Percentiles rank a stretch among this genome's conserved stretches.
Conservation (phyloP, 2,113 vertebrate species). For the Perca flavescens region DNA sequence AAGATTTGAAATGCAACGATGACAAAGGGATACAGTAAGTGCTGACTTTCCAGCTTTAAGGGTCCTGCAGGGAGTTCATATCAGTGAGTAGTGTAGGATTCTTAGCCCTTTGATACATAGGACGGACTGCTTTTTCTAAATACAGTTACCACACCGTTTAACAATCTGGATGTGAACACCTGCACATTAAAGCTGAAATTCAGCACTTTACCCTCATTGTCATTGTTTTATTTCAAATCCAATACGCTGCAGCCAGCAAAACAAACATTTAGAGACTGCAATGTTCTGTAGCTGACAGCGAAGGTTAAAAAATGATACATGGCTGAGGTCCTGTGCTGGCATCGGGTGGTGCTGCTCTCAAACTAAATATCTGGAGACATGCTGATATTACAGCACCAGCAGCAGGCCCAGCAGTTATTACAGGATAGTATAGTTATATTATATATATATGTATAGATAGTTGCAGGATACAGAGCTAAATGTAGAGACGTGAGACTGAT, state of each 20-base stretch:
- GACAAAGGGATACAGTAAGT: conserved; percentile 3
- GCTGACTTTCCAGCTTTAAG: background rate
- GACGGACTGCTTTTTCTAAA: background rate
- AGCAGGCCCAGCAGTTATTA: background rate
- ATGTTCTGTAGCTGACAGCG: background rate
- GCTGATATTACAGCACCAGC: background rate
- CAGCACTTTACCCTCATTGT: background rate
- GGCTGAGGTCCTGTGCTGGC: conserved; percentile 4
- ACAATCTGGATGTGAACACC: background rate
- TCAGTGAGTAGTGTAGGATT: background rate
- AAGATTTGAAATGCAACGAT: background rate
- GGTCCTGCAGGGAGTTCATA: background rate
- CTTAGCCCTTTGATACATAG: background rate
- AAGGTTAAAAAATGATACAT: background rate
- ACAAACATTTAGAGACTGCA: conserved; percentile 8
- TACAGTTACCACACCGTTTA: background rate
- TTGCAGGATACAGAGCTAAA: background rate
- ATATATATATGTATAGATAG: background rate
- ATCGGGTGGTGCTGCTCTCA: conserved; percentile 46
- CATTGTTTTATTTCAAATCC: conserved; percentile 6
- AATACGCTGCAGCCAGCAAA: conserved; percentile 5
- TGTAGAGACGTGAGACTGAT: background rate
- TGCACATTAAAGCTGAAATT: background rate
- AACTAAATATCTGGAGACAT: conserved; percentile 13
- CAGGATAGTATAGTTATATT: too few species aligned